Conservation (phyloP, 37 sponge, comb jelly and placozoan species). For the Theonella swinhoei region DNA sequence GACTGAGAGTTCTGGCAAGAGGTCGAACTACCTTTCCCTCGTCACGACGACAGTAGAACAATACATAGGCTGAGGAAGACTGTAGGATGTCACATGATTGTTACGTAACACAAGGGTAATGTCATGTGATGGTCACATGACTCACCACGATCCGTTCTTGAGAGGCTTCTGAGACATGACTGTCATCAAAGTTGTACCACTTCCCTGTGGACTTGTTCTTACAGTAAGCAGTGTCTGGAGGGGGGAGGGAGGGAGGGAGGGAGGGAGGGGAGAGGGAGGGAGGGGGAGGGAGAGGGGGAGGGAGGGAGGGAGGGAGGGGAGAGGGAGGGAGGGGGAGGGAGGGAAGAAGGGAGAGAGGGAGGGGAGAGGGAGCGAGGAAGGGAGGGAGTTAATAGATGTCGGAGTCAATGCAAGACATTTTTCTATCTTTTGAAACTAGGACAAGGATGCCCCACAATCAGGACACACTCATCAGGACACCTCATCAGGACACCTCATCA, state of each 20-base stretch:
- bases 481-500: background rate
- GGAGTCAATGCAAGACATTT: too few relatives aligned
- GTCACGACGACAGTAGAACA: slow-evolving; percentile 72
- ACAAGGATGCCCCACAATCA: too few relatives aligned
- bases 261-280: background rate
- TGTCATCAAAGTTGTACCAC: slow-evolving; percentile 96
- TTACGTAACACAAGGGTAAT: background rate
- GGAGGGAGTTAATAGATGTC: too few relatives aligned
- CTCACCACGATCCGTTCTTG: slow-evolving; percentile 60
- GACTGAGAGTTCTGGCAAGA: slow-evolving; percentile 57
- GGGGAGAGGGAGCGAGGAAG: too few relatives aligned
- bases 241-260: background rate
- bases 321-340: too few relatives aligned
- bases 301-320: background rate
- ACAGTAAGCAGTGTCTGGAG: slow-evolving; percentile 86
- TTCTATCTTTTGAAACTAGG: too few relatives aligned
- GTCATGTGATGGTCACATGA: background rate
- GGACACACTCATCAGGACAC: too few relatives aligned
- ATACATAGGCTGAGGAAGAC: slow-evolving; percentile 81
- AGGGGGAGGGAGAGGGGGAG: background rate
- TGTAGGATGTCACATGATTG: slow-evolving; percentile 5
- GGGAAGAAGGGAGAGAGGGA: too few relatives aligned
- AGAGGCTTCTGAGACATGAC: slow-evolving; percentile 74
- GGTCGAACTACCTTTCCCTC: slow-evolving; percentile 7
- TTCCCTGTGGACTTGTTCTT: slow-evolving; percentile 77